Base-by-base conservation (phyloP, 92 coral and sea anemone genomes). In the Parazoanthus swiftii region DNA sequence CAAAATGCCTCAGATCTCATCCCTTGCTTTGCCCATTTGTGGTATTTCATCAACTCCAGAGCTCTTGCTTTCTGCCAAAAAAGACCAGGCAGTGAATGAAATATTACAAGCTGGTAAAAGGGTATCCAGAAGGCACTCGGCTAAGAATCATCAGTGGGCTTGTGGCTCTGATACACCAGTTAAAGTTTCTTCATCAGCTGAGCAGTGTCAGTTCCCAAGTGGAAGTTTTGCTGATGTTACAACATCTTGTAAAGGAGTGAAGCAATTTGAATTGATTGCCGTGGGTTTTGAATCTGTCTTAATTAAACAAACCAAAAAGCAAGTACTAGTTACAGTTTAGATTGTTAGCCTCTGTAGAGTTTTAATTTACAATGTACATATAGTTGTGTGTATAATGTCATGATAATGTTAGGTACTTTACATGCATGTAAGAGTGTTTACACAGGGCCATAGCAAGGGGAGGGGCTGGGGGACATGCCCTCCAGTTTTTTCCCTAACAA, bases 191-290 rank as follows among this genome's bases (percentile, higher is more conserved):
- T 6, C n/a, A 0, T 38, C 8, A 63, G 48, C 44, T 74, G 23
- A 16, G 20, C n/a, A 36, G 70, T 21, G 6, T 26, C 70, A 63
- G 70, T 37, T 48, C 20, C 79, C 37, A 25, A 37, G 44, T 3
- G 48, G 44, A 2, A 37, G 79, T 74, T 68, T 70, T 68, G 13
- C 14, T 26, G 59, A 44, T 25, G 74, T 83, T 15, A 70, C 86
- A 43, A n/a, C 6, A 29, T 68, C 77, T 26, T 83, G 77, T 54
- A 70, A 44, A 68, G 58, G 78, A 83, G 67, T 83, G 43, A 70
- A 68, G 58, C 78, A 83, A 18, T 83, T 83, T 70, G 86, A 83
- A 83, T 21, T 83, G 39, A 70, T 83, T 43, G 78, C 59, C 2
- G 29, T 68, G 23, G 42, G 37, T 18, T 43, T 83, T 43, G 59